Base-by-base conservation (phyloP, 2,888 invertebrate species). In the Archips crataeganus region DNA sequence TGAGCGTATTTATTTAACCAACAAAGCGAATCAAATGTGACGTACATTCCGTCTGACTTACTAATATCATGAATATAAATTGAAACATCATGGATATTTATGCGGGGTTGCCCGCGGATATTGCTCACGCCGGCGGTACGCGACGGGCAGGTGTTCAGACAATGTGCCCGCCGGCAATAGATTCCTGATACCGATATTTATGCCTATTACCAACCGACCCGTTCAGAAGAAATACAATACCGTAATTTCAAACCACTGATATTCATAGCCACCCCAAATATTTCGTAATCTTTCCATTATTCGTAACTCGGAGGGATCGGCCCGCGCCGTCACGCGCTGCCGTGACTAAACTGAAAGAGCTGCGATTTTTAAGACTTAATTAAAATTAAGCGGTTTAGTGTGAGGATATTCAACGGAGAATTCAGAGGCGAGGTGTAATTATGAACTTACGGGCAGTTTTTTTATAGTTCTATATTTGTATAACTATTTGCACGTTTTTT, bases 1-100 rank as follows among this genome's bases (percentile, higher is more conserved):
- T 76, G 73, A 77, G 76, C 74, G 76, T 82, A 90, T 91, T 90
- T 90, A 89, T 90, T 88, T 88, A 81, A 82, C 85, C 88, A 90
- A 93, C 90, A 93, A 92, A 91, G 88, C 86, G 88, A 92, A 93
- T 93, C 92, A 91, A 91, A 92, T 91, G 90, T 93, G 93, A 92
- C 90, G 89, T 88, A 87, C 84, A 89, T 90, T 90, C 86, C 87
- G 81, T 83, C 79, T 84, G 84, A 84, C 81, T 90, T 90, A 91
- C 92, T 93, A 93, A 92, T 93, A 92, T 92, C 93, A 93, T 93
- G 93, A 93, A 93, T 93, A 93, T 92, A 93, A 93, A 93, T 92
- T 90, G 93, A 91, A 92, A 92, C 93, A 92, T 93, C 92, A 89
- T 88, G 90, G 91, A 87, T 93, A 92, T 93, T 92, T 92, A 92